Percentiles rank a stretch among this genome's conserved stretches.
Conservation (phyloP, 2,797 vertebrate species). For the Catamblyrhynchus diadema region DNA sequence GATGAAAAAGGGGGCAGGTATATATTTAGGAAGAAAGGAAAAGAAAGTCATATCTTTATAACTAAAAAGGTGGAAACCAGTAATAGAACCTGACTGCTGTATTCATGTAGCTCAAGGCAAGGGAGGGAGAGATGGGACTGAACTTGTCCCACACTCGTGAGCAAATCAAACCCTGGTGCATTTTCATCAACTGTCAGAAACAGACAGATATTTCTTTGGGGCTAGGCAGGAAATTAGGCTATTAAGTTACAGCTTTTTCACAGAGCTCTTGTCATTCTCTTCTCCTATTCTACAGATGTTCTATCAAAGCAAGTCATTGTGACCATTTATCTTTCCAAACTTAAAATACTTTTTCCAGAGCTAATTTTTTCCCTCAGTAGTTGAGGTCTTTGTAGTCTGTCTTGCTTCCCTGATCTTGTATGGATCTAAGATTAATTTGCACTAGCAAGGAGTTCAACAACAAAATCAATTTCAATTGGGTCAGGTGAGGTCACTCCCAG, state of each 20-base stretch:
- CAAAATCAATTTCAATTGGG: slow-evolving; percentile 93
- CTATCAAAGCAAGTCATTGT: slow-evolving; percentile 90
- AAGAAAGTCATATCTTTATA: background rate
- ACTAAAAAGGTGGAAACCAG: slow-evolving; percentile 13
- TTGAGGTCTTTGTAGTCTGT: slow-evolving; percentile 75
- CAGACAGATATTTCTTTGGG: slow-evolving; percentile 85
- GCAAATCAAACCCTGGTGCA: slow-evolving; percentile 85
- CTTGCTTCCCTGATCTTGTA: slow-evolving; percentile 79
- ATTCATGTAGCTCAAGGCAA: slow-evolving; percentile 60
- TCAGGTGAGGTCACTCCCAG: slow-evolving; percentile 85
- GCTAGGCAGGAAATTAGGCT: slow-evolving; percentile 92
- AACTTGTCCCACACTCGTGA: slow-evolving; percentile 83
- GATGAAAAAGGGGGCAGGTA: background rate
- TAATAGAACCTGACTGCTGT: background rate
- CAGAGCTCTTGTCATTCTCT: slow-evolving; percentile 78
- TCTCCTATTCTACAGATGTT: slow-evolving; percentile 83
- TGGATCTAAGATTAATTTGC: slow-evolving; percentile 88
- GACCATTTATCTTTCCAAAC: slow-evolving; percentile 88
- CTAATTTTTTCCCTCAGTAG: slow-evolving; percentile 63
- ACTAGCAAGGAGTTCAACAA: slow-evolving; percentile 83
- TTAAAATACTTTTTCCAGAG: slow-evolving; percentile 83
- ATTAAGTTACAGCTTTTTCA: slow-evolving; percentile 91
- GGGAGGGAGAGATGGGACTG: slow-evolving; percentile 77
- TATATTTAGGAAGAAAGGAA: background rate
- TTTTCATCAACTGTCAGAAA: slow-evolving; percentile 91